Conservation (phyloP, 1,140 invertebrate species). For the Cherax destructor region DNA sequence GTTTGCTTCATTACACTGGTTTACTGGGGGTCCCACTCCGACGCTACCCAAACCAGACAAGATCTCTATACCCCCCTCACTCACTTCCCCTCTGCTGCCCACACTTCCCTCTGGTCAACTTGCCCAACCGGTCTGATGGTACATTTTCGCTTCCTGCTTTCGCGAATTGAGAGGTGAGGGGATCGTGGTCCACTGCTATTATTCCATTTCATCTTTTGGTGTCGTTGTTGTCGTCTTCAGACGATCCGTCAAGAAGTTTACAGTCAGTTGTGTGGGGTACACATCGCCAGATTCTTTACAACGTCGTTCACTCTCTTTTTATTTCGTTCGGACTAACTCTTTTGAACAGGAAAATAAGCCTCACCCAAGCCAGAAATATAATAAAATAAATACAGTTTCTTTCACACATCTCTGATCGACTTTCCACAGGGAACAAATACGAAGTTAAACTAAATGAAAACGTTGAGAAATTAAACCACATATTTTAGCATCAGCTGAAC, state of each 20-base stretch:
- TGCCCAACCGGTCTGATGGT: too few species aligned
- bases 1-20: constrained; percentile 46
- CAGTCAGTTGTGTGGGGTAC: constrained; percentile 19
- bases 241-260: constrained; percentile 29
- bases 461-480: not conserved
- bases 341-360: not conserved
- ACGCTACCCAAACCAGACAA: constrained; percentile 4
- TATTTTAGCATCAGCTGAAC: not conserved
- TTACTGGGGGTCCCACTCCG: constrained; percentile 17
- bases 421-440: not conserved
- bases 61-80: not conserved
- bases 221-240: constrained; percentile 22
- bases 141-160: too few species aligned
- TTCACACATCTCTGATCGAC: not conserved
- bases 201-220: not conserved
- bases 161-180: too few species aligned
- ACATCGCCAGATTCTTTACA: constrained; percentile 7
- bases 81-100: not conserved
- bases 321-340: not conserved
- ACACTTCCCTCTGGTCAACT: too few species aligned
- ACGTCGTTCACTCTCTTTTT: not conserved
- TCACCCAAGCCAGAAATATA: too few species aligned
- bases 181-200: too few species aligned
- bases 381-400: not conserved
- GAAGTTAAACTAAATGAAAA: not conserved